Conservation (phyloP, 2,113 vertebrate genomes). For the Phyllostomus hastatus region DNA sequence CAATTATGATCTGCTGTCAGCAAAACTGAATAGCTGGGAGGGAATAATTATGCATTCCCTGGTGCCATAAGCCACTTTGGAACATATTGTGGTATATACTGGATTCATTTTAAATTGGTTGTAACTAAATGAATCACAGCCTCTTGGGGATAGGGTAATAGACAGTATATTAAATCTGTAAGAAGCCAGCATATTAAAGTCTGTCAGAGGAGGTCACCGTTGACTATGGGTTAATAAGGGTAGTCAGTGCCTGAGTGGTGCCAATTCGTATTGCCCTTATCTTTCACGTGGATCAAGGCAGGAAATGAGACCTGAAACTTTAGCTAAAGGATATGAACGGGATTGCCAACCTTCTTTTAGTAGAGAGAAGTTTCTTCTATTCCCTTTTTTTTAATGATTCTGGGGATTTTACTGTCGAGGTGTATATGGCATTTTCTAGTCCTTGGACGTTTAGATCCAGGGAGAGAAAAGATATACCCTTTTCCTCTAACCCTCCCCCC, state of each 20-base stretch:
- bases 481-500: neutral
- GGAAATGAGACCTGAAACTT: constrained; percentile 53
- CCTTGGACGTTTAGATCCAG: neutral
- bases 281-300: constrained; percentile 16
- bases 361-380: neutral
- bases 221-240: constrained; percentile 59
- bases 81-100: constrained; percentile 59
- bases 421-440: neutral
- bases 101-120: constrained; percentile 67
- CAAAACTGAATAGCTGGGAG: constrained; percentile 56
- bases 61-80: constrained; percentile 43
- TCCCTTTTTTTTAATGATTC: neutral
- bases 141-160: constrained; percentile 52
- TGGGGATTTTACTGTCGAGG: neutral
- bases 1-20: constrained; percentile 63
- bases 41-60: constrained; percentile 61
- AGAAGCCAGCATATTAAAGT: constrained; percentile 69
- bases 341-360: neutral
- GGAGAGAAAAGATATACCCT: neutral
- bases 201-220: constrained; percentile 62
- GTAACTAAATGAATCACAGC: constrained; percentile 62
- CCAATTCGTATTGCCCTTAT: constrained; percentile 13
- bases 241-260: constrained; percentile 19
- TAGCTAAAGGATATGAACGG: neutral
- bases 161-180: constrained; percentile 54